phyloP scores from a whole-genome alignment of 2,113 vertebrate species.

The Thermophis baileyi region DNA sequence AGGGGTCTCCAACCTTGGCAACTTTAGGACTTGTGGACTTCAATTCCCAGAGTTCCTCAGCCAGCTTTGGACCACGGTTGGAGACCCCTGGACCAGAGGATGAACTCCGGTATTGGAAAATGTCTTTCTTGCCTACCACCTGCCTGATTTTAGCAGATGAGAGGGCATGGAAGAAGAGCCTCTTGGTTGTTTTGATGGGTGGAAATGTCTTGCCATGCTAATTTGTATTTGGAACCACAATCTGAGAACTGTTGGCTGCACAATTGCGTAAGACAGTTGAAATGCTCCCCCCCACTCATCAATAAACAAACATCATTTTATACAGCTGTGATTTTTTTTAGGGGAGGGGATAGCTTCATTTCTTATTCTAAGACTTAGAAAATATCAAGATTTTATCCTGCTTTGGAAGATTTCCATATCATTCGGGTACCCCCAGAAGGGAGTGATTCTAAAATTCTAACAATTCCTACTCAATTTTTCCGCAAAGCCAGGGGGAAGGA shows the following conservation, averaged over 20 bases:
- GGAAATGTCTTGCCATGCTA: neutral
- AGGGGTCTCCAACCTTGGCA: too few species aligned
- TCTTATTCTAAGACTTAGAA: neutral
- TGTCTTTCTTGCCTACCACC: neutral
- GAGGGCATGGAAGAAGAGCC: neutral
- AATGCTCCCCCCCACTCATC: neutral
- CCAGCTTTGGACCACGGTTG: too few species aligned
- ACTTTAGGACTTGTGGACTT: too few species aligned
- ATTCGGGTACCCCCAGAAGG: neutral
- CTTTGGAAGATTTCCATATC: neutral
- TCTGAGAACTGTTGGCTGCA: neutral
- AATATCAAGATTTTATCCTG: neutral
- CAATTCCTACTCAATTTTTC: neutral
- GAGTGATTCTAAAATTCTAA: neutral
- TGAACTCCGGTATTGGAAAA: neutral
- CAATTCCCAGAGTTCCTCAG: too few species aligned
- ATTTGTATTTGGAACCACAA: neutral
- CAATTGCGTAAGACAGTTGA: neutral
- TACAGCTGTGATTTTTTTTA: neutral
- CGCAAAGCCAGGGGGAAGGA: neutral
- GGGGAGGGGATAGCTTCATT: neutral
- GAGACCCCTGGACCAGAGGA: too few species aligned
- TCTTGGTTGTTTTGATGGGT: neutral
- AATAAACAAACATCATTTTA: neutral
- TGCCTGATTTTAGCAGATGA: neutral